Evolutionary conservation across 2,113 vertebrate genomes (phyloP).

Genomic region (Neotragus moschatus): DNA sequence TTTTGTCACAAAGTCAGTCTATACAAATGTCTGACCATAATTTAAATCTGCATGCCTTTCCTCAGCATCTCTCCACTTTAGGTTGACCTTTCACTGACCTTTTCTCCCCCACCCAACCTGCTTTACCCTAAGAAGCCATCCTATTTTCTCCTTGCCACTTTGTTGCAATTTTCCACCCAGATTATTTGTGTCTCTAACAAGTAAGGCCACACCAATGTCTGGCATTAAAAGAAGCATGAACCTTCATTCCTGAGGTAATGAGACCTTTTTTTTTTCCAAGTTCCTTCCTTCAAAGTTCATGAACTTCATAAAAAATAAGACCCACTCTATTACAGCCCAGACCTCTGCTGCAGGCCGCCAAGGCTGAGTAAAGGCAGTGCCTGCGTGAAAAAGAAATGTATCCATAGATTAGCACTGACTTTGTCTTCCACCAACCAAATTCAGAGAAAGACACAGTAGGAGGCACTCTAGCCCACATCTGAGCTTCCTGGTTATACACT

Average conservation of each 20-base stretch:
- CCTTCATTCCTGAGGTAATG: conserved; percentile 76
- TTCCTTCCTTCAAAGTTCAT: conserved; percentile 79
- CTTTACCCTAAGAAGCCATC: conserved; percentile 40
- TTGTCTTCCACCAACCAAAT: background rate
- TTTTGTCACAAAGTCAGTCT: background rate
- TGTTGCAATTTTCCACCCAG: conserved; percentile 58
- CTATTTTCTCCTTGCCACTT: conserved; percentile 58
- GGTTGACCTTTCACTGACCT: conserved; percentile 33
- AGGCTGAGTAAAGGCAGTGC: conserved; percentile 28
- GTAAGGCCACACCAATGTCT: conserved; percentile 74
- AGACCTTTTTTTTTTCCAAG: conserved; percentile 63
- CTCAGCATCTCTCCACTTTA: background rate
- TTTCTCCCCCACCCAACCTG: background rate
- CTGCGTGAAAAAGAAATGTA: background rate
- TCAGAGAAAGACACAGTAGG: background rate
- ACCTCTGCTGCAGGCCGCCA: conserved; percentile 53
- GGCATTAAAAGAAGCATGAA: conserved; percentile 71
- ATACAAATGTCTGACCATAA: background rate
- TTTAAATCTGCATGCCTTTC: background rate
- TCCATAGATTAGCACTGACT: background rate
- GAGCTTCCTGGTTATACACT: background rate
- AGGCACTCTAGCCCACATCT: background rate
- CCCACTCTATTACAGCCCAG: conserved; percentile 60
- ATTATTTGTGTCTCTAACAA: conserved; percentile 70
- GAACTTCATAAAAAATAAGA: conserved; percentile 74